A percentile compares a stretch with the other conserved stretches of the same genome.
These are phyloP conservation scores for Drosophila watanabei DNA, from an alignment of 1,140 invertebrate species.

Conservation along the genomic window DNA sequence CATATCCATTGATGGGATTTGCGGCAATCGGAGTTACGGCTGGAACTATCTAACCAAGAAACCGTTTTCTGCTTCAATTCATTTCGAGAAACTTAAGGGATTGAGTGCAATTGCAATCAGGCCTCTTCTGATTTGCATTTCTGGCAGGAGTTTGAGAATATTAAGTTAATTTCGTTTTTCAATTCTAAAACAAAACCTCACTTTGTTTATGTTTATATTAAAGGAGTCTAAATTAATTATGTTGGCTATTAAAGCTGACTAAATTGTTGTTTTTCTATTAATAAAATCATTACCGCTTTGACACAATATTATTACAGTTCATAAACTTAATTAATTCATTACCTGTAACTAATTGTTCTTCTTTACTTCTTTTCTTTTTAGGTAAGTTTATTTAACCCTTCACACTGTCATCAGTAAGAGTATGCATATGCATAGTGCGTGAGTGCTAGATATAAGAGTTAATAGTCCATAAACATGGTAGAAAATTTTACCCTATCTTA, in stretches of 20 bases:
- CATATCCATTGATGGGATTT: conserved; percentile 41
- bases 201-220: not conserved
- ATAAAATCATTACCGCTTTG: not conserved
- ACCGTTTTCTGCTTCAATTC: conserved; percentile 8
- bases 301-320: not conserved
- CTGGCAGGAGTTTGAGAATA: not conserved
- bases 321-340: not conserved
- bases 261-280: not conserved
- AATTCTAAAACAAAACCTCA: not conserved
- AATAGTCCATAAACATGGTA: conserved; percentile 14
- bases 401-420: not conserved
- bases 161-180: not conserved
- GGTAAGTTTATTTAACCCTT: conserved; percentile 59
- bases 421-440: conserved; percentile 44
- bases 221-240: not conserved
- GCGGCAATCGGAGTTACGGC: conserved; percentile 13
- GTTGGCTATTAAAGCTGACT: not conserved
- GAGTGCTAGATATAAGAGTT: conserved; percentile 57
- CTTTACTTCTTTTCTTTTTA: conserved; percentile 50
- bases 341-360: conserved; percentile 8
- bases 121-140: not conserved
- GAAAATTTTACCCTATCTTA: not conserved
- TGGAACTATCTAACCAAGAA: conserved; percentile 15
- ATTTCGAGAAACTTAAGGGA: conserved; percentile 5
- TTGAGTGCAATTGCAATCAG: not conserved